phyloP scores from a whole-genome alignment of 2,888 invertebrate genomes.

The Ariolimax columbianus region DNA sequence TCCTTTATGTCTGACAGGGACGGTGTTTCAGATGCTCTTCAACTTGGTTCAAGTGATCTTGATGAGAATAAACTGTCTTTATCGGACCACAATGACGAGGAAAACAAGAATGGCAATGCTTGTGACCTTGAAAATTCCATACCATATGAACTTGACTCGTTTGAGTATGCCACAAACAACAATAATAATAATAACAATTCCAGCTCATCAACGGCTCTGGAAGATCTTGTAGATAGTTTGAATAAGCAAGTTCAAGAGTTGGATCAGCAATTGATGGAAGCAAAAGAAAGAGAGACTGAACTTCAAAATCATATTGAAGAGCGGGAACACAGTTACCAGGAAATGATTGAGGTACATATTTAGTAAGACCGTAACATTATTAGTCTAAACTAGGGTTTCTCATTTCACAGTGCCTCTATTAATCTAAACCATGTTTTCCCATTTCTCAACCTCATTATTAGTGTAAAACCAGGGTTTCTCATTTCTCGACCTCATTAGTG shows the following conservation, averaged over 20 bases:
- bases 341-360: conserved; percentile 56
- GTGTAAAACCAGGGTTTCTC: too few relatives aligned
- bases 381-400: too few relatives aligned
- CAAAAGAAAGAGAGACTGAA: conserved; percentile 38
- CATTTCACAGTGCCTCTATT: too few relatives aligned
- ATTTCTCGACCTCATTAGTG: too few relatives aligned
- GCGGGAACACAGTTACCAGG: conserved; percentile 52
- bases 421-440: too few relatives aligned
- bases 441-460: too few relatives aligned
- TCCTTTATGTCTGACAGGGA: conserved; percentile 36
- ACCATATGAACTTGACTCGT: conserved; percentile 31
- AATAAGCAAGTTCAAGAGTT: conserved; percentile 45
- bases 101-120: background rate
- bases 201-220: conserved; percentile 30
- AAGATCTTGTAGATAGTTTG: conserved; percentile 47
- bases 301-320: conserved; percentile 55
- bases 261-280: conserved; percentile 39
- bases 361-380: background rate
- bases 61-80: background rate
- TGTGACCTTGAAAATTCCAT: conserved; percentile 19
- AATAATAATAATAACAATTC: conserved; percentile 43
- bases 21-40: conserved; percentile 1
- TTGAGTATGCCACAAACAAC: conserved; percentile 22
- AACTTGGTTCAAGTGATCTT: background rate
- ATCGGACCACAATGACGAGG: background rate